phyloP scores from a whole-genome alignment of 92 coral and sea anemone genomes.

The Umimayanthus kanabou region DNA sequence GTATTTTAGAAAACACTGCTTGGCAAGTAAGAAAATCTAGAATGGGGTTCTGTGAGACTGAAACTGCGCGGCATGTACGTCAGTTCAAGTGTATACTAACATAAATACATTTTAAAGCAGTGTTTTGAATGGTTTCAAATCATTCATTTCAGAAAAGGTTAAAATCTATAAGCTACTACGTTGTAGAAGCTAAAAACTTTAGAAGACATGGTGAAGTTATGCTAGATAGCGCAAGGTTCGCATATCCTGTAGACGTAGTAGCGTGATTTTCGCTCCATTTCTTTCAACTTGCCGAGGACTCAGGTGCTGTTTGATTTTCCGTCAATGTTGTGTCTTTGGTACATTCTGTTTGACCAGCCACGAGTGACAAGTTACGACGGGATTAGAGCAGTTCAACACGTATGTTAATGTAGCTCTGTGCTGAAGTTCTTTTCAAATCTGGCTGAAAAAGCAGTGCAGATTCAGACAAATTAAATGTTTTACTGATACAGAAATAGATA shows the following conservation, averaged over 20 bases:
- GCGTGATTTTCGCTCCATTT: slow-evolving; percentile 22
- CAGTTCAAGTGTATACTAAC: slow-evolving; percentile 21
- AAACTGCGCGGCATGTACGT: background rate
- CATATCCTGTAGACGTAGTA: background rate
- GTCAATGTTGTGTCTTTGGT: slow-evolving; percentile 31
- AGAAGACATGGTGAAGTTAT: background rate
- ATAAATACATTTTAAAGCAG: background rate
- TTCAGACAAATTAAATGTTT: background rate
- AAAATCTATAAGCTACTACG: background rate
- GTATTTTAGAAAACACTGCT: background rate
- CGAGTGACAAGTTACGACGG: slow-evolving; percentile 12
- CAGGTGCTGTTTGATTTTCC: slow-evolving; percentile 21
- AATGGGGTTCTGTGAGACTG: background rate
- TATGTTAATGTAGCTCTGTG: background rate
- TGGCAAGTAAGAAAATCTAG: background rate
- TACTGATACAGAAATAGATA: background rate
- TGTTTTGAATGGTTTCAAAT: slow-evolving; percentile 1
- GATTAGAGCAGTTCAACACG: slow-evolving; percentile 12
- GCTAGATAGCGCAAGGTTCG: background rate
- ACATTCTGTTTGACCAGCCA: slow-evolving; percentile 24
- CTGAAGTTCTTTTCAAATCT: background rate
- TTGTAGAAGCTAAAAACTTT: background rate
- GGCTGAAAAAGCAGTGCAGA: background rate
- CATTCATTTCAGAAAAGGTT: background rate
- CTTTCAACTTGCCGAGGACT: slow-evolving; percentile 2